Base-by-base conservation (phyloP, 2,888 invertebrate genomes). In the Amiota mariae region DNA sequence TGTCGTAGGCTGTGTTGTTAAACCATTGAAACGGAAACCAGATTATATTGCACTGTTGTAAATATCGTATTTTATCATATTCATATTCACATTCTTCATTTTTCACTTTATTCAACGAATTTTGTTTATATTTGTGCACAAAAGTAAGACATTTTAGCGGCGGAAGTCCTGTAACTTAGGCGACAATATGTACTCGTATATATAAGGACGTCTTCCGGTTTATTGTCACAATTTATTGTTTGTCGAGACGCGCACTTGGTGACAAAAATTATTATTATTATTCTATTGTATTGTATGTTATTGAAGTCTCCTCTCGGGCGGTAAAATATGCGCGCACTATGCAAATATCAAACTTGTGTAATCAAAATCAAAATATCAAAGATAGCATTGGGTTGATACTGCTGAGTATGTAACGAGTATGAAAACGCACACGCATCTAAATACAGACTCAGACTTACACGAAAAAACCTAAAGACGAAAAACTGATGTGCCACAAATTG, bases 361-460 rank as follows among this genome's bases (percentile, higher is more conserved):
- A 67, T 67, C 67, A 67, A 49, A 67, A 67, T 67, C 67, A 67
- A 67, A 67, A 63, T 46, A 49, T 15, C 67, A 48, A 20, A 18
- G 67, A 67, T 20, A 67, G 49, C 67, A 67, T 51, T 51, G 18
- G 20, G 20, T 47, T 64, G 47, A 20, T 59, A 59, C 59, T 59
- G 36, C 3, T 57, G 57, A 57, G 57, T 15, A 57, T 24, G 1
- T 24, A 24, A 24, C 24, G 24, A 24, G 24, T 24, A 2, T 24
- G 1, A 2, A 20, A 59, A 59, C 20, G 59, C 59, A 20, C 59
- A 59, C 57, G 6, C 4, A n/a, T 51, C 1, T 15, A 57, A 10
- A 18, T 18, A 57, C 11, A 15, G 6, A 59, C 59, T 20, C 59
- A 15, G 18, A 59, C 59, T 11, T 24, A 20, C 59, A 59, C 59